Conservation (phyloP, 1,140 invertebrate genomes). For the Telenomus remus region DNA sequence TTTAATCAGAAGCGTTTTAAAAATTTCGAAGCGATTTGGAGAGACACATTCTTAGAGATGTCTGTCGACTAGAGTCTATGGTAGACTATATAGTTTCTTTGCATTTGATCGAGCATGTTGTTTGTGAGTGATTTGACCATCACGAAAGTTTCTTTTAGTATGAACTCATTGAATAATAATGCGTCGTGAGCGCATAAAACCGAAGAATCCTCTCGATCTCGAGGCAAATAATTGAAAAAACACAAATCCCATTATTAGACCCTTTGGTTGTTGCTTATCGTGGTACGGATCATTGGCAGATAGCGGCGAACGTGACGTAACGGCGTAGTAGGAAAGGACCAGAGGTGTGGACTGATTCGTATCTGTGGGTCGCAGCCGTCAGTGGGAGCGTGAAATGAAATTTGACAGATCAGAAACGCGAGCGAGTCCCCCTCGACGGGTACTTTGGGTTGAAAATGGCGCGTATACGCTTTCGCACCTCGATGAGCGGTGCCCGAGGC, state of each 20-base stretch:
- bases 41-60: no score
- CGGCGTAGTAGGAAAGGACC: conserved; percentile 30
- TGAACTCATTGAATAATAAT: conserved; percentile 15
- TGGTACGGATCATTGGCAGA: conserved; percentile 47
- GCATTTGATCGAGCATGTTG: conserved; percentile 1
- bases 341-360: conserved; percentile 66
- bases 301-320: conserved; percentile 54
- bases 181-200: background rate
- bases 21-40: no score
- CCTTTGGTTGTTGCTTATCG: conserved; percentile 36
- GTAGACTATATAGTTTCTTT: conserved; percentile 7
- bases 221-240: conserved; percentile 43
- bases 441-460: conserved; percentile 61
- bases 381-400: conserved; percentile 73
- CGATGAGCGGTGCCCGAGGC: conserved; percentile 65
- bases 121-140: conserved; percentile 26
- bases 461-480: conserved; percentile 65
- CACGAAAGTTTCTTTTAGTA: conserved; percentile 8
- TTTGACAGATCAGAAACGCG: conserved; percentile 73
- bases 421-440: conserved; percentile 45
- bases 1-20: no score
- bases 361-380: conserved; percentile 63
- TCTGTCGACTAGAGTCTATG: no score
- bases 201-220: background rate
- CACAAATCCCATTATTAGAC: conserved; percentile 55